Percentiles rank a stretch among this genome's conserved stretches.
Conservation (phyloP, 2,797 vertebrate genomes). For the Pterois miles region DNA sequence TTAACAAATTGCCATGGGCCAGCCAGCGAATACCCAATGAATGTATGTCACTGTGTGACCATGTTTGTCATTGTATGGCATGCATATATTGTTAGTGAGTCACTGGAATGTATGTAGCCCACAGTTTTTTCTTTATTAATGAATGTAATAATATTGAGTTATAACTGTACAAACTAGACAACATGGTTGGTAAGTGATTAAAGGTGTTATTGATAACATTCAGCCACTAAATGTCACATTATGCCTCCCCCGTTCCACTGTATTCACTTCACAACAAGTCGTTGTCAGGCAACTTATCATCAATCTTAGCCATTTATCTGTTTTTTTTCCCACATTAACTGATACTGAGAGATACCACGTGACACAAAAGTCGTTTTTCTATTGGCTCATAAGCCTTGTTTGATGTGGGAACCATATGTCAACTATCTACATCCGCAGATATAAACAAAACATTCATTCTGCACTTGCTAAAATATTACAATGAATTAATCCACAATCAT, state of each 20-base stretch:
- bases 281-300: too few species aligned
- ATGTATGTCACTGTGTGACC: slow-evolving; percentile 54
- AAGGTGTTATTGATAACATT: background rate
- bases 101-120: slow-evolving; percentile 23
- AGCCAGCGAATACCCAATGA: slow-evolving; percentile 26
- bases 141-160: background rate
- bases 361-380: too few species aligned
- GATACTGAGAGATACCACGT: too few species aligned
- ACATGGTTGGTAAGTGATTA: background rate
- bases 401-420: too few species aligned
- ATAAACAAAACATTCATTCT: too few species aligned
- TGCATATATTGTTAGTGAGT: slow-evolving; percentile 10
- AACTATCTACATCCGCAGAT: too few species aligned
- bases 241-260: too few species aligned
- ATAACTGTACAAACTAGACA: background rate
- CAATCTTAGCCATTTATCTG: too few species aligned
- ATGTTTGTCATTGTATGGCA: slow-evolving; percentile 31
- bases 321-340: too few species aligned
- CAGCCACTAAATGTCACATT: background rate
- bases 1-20: slow-evolving; percentile 9
- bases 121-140: slow-evolving; percentile 9
- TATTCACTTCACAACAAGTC: too few species aligned
- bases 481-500: background rate
- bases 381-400: too few species aligned
- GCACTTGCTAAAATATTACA: background rate